phyloP scores from a whole-genome alignment of 2,888 invertebrate species.

The Dusona sp. region DNA sequence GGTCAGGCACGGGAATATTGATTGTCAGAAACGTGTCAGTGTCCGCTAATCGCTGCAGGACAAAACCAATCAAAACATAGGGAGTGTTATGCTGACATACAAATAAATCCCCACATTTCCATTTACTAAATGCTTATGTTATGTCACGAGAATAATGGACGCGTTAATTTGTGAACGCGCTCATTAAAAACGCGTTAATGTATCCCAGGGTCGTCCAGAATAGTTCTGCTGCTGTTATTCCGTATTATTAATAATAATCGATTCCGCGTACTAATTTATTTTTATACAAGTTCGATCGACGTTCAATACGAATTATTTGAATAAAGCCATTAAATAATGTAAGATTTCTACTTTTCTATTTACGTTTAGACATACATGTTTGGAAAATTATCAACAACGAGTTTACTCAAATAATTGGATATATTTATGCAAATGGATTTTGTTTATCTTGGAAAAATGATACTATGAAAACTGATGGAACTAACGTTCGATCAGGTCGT shows the following conservation, averaged over 20 bases:
- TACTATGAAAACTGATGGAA: neutral
- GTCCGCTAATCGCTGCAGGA: neutral
- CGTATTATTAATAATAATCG: neutral
- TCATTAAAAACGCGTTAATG: slow-evolving; percentile 21
- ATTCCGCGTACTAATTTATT: neutral
- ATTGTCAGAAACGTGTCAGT: slow-evolving; percentile 3
- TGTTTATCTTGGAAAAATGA: neutral
- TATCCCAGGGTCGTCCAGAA: neutral
- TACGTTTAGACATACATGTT: too few relatives aligned
- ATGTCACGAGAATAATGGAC: slow-evolving; percentile 12
- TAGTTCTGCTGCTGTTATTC: slow-evolving; percentile 8
- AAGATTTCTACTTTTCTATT: too few relatives aligned
- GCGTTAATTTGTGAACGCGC: slow-evolving; percentile 19
- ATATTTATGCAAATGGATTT: neutral
- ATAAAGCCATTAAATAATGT: too few relatives aligned
- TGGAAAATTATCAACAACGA: neutral
- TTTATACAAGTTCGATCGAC: neutral
- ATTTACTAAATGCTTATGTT: neutral
- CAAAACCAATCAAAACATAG: slow-evolving; percentile 26
- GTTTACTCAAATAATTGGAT: neutral
- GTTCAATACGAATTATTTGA: neutral
- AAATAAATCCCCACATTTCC: slow-evolving; percentile 21
- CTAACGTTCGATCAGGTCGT: slow-evolving; percentile 35
- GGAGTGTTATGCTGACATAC: neutral
- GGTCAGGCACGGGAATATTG: neutral